These are phyloP conservation scores for Pelusios castaneus DNA, from an alignment of 2,113 vertebrate species.

Conservation along the genomic window DNA sequence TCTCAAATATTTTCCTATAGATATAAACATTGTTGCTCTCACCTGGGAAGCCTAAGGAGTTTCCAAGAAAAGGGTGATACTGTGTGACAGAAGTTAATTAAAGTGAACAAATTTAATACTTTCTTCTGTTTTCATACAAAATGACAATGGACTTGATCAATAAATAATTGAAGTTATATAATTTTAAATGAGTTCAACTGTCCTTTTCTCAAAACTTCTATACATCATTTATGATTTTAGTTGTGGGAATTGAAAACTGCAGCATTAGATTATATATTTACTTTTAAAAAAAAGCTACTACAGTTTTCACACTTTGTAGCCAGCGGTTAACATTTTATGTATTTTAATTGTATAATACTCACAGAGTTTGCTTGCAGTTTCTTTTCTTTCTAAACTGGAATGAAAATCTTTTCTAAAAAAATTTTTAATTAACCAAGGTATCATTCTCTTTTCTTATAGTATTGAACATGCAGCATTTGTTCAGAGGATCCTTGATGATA, in stretches of 20 bases:
- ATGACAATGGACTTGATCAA: background rate
- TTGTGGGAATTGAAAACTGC: background rate
- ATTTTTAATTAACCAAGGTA: background rate
- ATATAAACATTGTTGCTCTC: background rate
- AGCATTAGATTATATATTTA: background rate
- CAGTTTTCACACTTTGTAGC: background rate
- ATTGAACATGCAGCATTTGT: background rate
- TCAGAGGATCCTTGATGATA: background rate
- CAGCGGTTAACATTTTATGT: background rate
- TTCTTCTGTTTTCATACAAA: background rate
- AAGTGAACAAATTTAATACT: background rate
- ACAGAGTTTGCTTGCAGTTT: background rate
- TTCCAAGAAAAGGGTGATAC: background rate
- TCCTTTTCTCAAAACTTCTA: no score
- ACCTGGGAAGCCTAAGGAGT: background rate
- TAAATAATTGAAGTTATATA: background rate
- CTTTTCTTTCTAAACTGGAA: background rate
- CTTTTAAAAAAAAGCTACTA: background rate
- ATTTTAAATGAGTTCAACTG: background rate
- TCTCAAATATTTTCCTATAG: background rate
- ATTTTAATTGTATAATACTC: background rate
- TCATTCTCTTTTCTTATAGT: background rate
- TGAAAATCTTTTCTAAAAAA: background rate
- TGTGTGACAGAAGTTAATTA: background rate
- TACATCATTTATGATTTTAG: background rate